Conservation (phyloP, 2,113 vertebrate genomes). For the Calidris pygmaea region DNA sequence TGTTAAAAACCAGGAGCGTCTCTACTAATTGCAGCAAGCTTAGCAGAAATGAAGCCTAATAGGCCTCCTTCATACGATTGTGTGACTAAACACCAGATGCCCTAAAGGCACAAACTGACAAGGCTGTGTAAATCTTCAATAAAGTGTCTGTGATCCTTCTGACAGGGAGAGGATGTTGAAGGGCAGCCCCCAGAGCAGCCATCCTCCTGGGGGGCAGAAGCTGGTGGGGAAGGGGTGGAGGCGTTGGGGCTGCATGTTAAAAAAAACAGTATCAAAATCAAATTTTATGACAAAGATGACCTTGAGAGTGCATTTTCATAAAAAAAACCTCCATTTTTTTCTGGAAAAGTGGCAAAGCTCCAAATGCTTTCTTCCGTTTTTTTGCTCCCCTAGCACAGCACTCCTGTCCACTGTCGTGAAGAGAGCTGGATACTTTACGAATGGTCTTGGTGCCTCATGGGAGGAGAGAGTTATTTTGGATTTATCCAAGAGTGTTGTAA, state of each 20-base stretch:
- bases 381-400: neutral
- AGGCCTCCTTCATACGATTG: neutral
- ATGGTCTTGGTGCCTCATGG: neutral
- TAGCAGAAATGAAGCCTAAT: conserved; percentile 47
- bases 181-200: neutral
- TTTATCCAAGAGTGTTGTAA: conserved; percentile 39
- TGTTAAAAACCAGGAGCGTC: neutral
- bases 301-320: neutral
- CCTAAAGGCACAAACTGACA: conserved; percentile 51
- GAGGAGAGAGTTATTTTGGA: neutral
- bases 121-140: conserved; percentile 22
- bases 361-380: neutral
- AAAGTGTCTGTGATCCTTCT: neutral
- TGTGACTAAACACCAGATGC: conserved; percentile 58
- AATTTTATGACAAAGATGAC: neutral
- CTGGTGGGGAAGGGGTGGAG: neutral
- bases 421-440: neutral
- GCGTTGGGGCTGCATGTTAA: neutral
- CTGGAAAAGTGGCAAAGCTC: neutral
- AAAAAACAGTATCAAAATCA: neutral
- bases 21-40: conserved; percentile 13
- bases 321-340: neutral
- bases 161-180: neutral
- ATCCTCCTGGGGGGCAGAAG: neutral
- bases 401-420: neutral